Evolutionary conservation across 2,888 invertebrate species (phyloP), one percentile per base, ranked within the genome.

Genomic region (Lycophotia porphyrea): DNA sequence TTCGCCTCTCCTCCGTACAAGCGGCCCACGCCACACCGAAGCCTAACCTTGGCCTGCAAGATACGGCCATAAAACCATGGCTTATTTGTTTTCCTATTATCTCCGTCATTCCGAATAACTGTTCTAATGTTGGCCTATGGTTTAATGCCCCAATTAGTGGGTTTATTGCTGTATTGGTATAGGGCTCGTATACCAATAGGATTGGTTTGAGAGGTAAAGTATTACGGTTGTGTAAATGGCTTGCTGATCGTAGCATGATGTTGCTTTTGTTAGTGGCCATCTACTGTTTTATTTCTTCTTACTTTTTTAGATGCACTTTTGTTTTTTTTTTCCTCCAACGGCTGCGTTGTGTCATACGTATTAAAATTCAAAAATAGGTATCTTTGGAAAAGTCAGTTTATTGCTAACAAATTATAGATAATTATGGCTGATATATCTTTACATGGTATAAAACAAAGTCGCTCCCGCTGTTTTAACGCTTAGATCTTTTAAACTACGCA

Each of bases 21-120:
- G 24, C 81, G 31, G 58, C 81, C 76, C 78, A 73, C 80, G 80
- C 69, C 2, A 27, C 31, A 71, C 72, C 65, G 84, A 80, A 84
- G 78, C 67, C 64, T 65, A 78, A 80, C 88, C 88, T 88, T 88
- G 88, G 86, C 86, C 86, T 79, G 80, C 74, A 65, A 70, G 36
- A 61, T 65, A 74, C 67, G 71, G 67, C 82, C 75, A 81, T 84
- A 82, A 85, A 88, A 71, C 81, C 64, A 84, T 74, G 61, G 75
- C 61, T 74, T 84, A 79, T 84, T 87, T 81, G 85, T 78, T 78
- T 82, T 74, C 66, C 55, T 82, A 81, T 85, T 82, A 82, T 82
- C 84, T 84, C 72, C 71, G 79, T 69, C 74, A 82, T 87, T 86
- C 69, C 67, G 44, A 84, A 84, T 80, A 84, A 81, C 85, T 74